Evolutionary conservation across 1,140 invertebrate species (phyloP), one percentile per base, ranked within the genome.

Genomic region (Tribolium madens): DNA sequence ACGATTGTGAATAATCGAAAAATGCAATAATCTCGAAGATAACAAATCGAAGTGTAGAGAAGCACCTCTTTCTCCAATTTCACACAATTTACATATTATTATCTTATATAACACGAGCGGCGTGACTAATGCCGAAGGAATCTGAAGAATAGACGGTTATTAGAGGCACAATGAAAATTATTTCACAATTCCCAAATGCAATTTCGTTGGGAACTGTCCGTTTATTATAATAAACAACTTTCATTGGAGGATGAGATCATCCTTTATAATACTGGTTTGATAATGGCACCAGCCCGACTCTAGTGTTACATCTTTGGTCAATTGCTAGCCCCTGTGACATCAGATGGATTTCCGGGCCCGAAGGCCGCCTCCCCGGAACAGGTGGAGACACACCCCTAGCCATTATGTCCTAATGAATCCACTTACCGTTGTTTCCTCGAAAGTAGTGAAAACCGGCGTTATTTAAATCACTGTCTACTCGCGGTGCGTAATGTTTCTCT

Each of bases 241-340:
- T 81, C 79, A 76, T 75, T 52, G 48, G 75, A 75, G 75, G 81
- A 83, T 83, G 81, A 83, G 81, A 81, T 83, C 81, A 83, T 83
- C 81, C 46, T 79, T 74, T 76, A 79, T 83, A 81, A 82, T 82
- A 81, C 80, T 57, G 73, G 76, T 76, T 81, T 82, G 81, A 81
- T 78, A 78, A 80, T 73, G 17, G 70, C n/a, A 46, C 48, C 42
- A 50, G 46, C 17, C 12, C 14, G 48, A 12, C 48, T 3, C 13
- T 13, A 3, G 48, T 13, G 10, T 14, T 15, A 57, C 6, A 21
- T 57, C 17, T 21, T 0, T 17, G n/a, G 17, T 18, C 17, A n/a
- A 21, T 1, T 57, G 52, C 5, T 3, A 6, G 21, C 52, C 52
- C 6, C 15, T 57, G 10, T 0, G 12, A 50, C 17, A 21, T 3